These are phyloP conservation scores for Conops quadrifasciatus DNA, from an alignment of 2,888 invertebrate genomes.

Conservation along the genomic window DNA sequence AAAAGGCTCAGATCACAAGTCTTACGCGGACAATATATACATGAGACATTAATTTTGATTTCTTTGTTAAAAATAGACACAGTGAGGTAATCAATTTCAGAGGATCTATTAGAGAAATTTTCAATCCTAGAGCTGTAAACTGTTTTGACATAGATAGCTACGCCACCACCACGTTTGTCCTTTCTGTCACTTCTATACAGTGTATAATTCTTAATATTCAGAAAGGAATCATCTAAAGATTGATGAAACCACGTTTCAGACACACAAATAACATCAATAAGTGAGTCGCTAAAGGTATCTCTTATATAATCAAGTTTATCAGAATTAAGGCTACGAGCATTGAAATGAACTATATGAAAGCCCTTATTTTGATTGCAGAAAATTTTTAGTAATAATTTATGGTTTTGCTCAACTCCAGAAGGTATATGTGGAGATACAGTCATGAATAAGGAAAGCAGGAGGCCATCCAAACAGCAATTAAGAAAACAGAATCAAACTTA, in stretches of 20 bases:
- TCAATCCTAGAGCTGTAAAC: not conserved
- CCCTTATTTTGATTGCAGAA: not conserved
- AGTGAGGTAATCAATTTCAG: not conserved
- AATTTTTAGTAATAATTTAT: not conserved
- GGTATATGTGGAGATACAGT: not conserved
- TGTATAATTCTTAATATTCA: not conserved
- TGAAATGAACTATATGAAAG: no score
- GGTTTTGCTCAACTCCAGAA: not conserved
- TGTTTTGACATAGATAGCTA: not conserved
- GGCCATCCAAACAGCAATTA: not conserved
- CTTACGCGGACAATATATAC: not conserved
- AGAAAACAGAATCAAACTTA: not conserved
- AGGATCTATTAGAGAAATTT: not conserved
- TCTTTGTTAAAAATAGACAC: not conserved
- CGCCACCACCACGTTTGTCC: not conserved
- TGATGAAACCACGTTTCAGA: not conserved
- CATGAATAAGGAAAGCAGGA: not conserved
- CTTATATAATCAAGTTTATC: not conserved
- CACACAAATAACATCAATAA: no score
- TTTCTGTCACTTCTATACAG: not conserved
- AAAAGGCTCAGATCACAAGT: not conserved
- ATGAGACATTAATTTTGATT: not conserved
- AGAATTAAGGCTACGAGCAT: not conserved
- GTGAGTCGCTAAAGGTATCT: not conserved
- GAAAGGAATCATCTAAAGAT: not conserved